Evolutionary conservation across 37 sponge, comb jelly and placozoan genomes (phyloP).

Genomic region (Aplysina aerophoba): DNA sequence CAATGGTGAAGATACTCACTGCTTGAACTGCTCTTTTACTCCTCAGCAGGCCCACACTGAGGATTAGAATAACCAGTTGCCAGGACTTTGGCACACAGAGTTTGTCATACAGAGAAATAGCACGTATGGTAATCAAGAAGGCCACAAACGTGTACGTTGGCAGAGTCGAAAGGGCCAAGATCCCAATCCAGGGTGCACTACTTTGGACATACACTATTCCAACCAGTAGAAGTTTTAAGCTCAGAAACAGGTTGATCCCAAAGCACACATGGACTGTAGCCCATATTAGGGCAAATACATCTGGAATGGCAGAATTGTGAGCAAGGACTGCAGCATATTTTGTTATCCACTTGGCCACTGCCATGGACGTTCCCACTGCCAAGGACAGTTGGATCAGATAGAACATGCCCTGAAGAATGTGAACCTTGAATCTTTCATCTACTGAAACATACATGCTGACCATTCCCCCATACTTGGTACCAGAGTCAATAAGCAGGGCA

Average conservation of each 20-base stretch:
- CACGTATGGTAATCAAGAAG: neutral
- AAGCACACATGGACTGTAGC: neutral
- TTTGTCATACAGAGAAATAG: neutral
- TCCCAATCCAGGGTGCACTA: neutral
- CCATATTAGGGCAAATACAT: neutral
- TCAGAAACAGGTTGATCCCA: neutral
- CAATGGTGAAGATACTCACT: neutral
- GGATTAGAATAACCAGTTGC: neutral
- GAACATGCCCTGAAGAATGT: too few species aligned
- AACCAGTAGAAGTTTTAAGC: neutral
- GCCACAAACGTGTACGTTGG: neutral
- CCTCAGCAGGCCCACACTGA: neutral
- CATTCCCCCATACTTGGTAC: too few species aligned
- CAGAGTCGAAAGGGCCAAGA: neutral
- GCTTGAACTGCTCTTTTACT: neutral
- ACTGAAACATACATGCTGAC: too few species aligned
- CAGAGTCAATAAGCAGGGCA: too few species aligned
- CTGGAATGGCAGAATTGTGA: neutral
- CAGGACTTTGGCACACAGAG: neutral
- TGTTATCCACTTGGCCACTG: neutral
- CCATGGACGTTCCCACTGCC: too few species aligned
- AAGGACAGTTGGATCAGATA: too few species aligned
- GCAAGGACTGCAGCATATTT: neutral
- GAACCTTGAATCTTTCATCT: too few species aligned
- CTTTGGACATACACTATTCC: neutral